Evolutionary conservation across 2,797 vertebrate genomes (phyloP), one percentile per base, ranked within the genome.

Genomic region (Chromobotia macracanthus): DNA sequence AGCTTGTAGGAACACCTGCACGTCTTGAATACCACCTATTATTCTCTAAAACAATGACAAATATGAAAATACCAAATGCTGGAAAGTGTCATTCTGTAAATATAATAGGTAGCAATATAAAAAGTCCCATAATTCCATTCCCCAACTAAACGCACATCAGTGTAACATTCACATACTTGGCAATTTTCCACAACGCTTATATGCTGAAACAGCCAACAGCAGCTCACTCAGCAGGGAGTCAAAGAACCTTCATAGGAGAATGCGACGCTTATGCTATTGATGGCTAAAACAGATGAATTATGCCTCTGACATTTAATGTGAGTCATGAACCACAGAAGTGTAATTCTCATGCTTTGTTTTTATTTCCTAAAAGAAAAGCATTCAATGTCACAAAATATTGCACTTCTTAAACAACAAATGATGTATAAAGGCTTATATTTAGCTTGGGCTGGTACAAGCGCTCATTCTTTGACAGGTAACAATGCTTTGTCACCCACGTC

Each of bases 221-320:
- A 72, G 81, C 55, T 15, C 0, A 25, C 55, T 63, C 64, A 63
- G 75, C 48, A 61, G 64, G 56, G 46, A 71, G 71, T 2, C 41
- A 38, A 19, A 67, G 44, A 67, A 68, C 46, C 67, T 75, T 82
- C 18, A 23, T 41, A 41, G 21, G 21, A 55, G 56, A 46, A 73
- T 28, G 19, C 50, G 38, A 65, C 41, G 28, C 64, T 48, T 38
- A 23, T 13, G 44, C 23, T 68, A 74, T 74, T 63, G n/a, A 79
- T 79, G n/a, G 48, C 58, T 74, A 68, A 75, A 82, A 74, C 69
- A 64, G 64, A 79, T 12, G 25, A 64, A 79, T 74, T 48, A 61
- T 70, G 70, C 48, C 48, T 67, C 38, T 68, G 75, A 63, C 71
- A 79, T 48, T 53, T 64, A 44, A 75, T 46, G 53, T 10, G 50